Conservation (phyloP, 2,797 vertebrate species). For the Scolopax rusticola region DNA sequence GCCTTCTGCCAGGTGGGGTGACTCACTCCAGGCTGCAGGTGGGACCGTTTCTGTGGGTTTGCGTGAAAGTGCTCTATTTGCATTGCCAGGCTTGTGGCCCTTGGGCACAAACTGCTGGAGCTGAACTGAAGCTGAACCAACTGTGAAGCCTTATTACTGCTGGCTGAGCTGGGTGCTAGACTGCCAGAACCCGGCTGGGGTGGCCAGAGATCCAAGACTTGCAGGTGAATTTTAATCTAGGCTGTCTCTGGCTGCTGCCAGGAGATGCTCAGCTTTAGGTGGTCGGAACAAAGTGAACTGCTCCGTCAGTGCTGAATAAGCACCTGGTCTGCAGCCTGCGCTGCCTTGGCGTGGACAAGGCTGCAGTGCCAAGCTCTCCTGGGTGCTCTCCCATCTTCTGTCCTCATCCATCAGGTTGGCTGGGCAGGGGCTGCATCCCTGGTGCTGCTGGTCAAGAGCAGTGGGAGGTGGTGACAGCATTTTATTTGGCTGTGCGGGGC, state of each 20-base stretch:
- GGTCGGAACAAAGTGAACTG: not conserved
- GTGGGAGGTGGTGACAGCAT: not conserved
- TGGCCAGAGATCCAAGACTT: not conserved
- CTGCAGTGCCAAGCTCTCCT: not conserved
- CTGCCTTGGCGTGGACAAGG: not conserved
- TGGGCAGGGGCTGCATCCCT: not conserved
- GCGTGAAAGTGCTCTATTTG: not conserved
- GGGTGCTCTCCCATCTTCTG: not conserved
- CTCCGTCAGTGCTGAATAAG: not conserved
- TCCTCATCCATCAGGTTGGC: no score
- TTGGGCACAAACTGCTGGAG: not conserved
- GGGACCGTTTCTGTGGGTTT: not conserved
- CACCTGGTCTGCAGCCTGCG: not conserved
- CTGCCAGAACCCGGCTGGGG: not conserved
- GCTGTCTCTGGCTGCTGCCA: not conserved
- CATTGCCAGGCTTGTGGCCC: fast-evolving
- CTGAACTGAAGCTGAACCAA: not conserved
- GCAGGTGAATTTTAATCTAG: not conserved
- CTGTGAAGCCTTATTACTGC: not conserved
- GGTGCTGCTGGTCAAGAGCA: not conserved
- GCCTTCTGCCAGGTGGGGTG: not conserved
- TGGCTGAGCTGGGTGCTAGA: not conserved
- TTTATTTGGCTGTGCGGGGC: fast-evolving
- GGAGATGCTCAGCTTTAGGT: not conserved
- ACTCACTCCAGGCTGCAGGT: fast-evolving